Conservation (phyloP, 2,113 vertebrate genomes). For the Gasterosteus aculeatus region DNA sequence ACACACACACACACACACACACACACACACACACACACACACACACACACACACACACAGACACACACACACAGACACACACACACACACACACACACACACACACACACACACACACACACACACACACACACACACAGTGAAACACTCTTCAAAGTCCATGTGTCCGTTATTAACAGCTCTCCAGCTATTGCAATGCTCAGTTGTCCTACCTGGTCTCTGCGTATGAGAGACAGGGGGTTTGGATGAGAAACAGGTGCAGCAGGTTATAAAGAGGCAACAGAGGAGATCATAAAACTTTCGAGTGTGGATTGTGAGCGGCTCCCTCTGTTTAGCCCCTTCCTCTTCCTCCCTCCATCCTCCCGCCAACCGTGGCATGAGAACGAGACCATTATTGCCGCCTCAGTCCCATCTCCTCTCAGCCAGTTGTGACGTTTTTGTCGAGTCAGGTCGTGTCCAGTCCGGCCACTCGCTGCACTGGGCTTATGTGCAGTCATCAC, state of each 20-base stretch:
- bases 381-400: conserved; percentile 35
- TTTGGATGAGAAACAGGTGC: conserved; percentile 26
- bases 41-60: not conserved
- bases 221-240: not conserved
- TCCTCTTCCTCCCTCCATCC: not conserved
- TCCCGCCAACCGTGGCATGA: not conserved
- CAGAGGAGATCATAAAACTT: conserved; percentile 35
- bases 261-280: conserved; percentile 28
- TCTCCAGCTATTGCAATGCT: conserved; percentile 3
- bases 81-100: no score
- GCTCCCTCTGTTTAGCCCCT: not conserved
- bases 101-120: not conserved
- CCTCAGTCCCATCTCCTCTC: conserved; percentile 20
- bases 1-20: not conserved
- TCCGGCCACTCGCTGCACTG: conserved; percentile 28
- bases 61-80: not conserved
- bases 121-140: not conserved
- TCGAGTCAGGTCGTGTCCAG: conserved; percentile 33
- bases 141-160: not conserved
- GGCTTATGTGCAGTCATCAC: conserved; percentile 49
- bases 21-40: not conserved
- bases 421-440: conserved; percentile 53
- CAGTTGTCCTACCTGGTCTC: not conserved
- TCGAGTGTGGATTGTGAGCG: conserved; percentile 5
- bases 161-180: not conserved